Percentiles rank a stretch among this genome's conserved stretches.
These are phyloP conservation scores for Seriola aureovittata DNA, from an alignment of 2,113 vertebrate species.

Conservation along the genomic window DNA sequence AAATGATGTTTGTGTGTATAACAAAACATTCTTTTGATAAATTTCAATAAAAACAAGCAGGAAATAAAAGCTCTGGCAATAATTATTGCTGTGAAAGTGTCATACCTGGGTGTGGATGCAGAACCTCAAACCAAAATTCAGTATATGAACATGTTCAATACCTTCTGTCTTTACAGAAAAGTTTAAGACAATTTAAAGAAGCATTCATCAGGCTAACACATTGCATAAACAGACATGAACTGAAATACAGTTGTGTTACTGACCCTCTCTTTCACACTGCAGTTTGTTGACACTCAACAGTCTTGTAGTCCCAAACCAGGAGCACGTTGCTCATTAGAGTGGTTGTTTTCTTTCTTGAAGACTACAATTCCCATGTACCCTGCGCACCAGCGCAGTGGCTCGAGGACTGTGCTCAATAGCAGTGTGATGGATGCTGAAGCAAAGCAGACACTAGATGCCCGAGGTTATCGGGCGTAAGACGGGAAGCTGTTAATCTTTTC, in stretches of 20 bases:
- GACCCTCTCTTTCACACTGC: neutral
- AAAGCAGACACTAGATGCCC: neutral
- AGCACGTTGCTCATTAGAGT: neutral
- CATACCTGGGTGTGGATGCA: too few species aligned
- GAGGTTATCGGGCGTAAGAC: neutral
- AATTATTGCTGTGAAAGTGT: too few species aligned
- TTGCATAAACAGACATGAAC: neutral
- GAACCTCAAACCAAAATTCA: too few species aligned
- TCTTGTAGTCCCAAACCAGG: slow-evolving; percentile 47
- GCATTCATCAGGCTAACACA: neutral
- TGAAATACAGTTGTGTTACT: too few species aligned
- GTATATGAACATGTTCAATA: neutral
- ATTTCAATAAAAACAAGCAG: too few species aligned
- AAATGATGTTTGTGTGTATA: neutral
- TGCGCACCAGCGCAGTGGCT: slow-evolving; percentile 1
- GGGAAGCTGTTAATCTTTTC: neutral
- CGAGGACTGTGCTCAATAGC: slow-evolving; percentile 22
- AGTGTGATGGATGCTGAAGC: slow-evolving; percentile 69
- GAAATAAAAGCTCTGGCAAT: too few species aligned
- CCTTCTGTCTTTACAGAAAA: neutral
- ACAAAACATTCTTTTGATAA: neutral
- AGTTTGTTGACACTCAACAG: slow-evolving; percentile 9
- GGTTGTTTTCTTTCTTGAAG: neutral
- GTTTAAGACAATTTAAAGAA: neutral
- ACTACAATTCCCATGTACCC: slow-evolving; percentile 68